Conservation (phyloP, 2,888 invertebrate species). For the Agrochola macilenta region DNA sequence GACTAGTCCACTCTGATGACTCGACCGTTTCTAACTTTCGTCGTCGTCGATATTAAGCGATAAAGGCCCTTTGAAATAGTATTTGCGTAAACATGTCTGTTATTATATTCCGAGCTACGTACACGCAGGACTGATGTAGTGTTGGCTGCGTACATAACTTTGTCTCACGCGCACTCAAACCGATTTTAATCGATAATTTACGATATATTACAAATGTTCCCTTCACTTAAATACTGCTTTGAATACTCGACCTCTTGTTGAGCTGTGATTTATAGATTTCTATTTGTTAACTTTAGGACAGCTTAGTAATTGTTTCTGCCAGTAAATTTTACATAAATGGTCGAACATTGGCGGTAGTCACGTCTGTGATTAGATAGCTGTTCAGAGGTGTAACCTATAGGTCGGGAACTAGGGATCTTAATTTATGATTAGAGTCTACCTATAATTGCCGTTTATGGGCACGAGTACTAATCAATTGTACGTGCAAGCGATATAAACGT, state of each 20-base stretch:
- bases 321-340: conserved; percentile 38
- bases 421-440: not conserved
- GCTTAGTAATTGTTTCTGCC: conserved; percentile 59
- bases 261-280: conserved; percentile 60
- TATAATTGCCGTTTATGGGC: not conserved
- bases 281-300: conserved; percentile 47
- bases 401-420: conserved; percentile 13
- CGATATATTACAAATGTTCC: conserved; percentile 74
- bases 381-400: conserved; percentile 11
- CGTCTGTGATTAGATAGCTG: conserved; percentile 26
- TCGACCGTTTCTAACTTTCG: conserved; percentile 52
- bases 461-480: not conserved
- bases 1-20: conserved; percentile 44
- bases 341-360: conserved; percentile 27
- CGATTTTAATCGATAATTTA: conserved; percentile 79
- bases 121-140: conserved; percentile 63
- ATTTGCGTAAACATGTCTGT: conserved; percentile 81
- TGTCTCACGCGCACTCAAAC: conserved; percentile 72
- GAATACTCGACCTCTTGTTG: conserved; percentile 57
- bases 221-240: conserved; percentile 69
- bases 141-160: conserved; percentile 68
- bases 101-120: conserved; percentile 59
- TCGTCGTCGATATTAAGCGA: conserved; percentile 72
- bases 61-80: conserved; percentile 73
- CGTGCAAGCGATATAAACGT: not conserved